Conservation (phyloP, 23 tunicate species). For the Halocynthia roretzi region DNA sequence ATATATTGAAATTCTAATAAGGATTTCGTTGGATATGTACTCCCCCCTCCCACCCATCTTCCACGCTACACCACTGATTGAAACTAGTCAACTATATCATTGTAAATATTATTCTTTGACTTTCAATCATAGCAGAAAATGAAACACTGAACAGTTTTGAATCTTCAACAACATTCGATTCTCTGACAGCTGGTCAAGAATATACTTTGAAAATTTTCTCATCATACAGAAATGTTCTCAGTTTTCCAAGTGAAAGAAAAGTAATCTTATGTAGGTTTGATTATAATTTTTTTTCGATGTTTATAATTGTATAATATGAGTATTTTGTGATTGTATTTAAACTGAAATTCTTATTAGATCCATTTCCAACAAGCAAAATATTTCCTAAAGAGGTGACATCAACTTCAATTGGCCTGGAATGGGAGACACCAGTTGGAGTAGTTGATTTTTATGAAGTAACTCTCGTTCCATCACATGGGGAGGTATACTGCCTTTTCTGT, state of each 20-base stretch:
- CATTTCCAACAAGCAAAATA: slow-evolving; percentile 2
- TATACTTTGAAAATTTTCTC: slow-evolving; percentile 1
- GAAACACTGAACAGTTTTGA: not conserved
- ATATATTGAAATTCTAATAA: too few relatives aligned
- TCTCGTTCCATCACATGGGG: slow-evolving; percentile 4
- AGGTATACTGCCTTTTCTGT: not conserved
- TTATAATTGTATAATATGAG: not conserved
- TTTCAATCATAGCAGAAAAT: not conserved
- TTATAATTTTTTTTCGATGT: not conserved
- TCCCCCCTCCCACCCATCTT: too few relatives aligned
- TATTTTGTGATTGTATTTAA: not conserved
- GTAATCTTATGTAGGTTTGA: not conserved
- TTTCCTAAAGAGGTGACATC: slow-evolving; percentile 1
- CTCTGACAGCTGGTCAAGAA: not conserved
- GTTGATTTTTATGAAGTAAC: slow-evolving; percentile 6
- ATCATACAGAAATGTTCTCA: not conserved
- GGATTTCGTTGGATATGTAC: not conserved
- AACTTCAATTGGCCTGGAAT: not conserved
- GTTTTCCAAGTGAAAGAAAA: not conserved
- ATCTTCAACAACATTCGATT: not conserved
- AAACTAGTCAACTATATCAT: too few relatives aligned
- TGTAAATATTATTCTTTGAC: too few relatives aligned
- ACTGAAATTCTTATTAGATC: not conserved
- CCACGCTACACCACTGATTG: too few relatives aligned
- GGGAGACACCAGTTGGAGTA: slow-evolving; percentile 3